phyloP scores from a whole-genome alignment of 2,113 vertebrate species.

The Dasyprocta punctata region DNA sequence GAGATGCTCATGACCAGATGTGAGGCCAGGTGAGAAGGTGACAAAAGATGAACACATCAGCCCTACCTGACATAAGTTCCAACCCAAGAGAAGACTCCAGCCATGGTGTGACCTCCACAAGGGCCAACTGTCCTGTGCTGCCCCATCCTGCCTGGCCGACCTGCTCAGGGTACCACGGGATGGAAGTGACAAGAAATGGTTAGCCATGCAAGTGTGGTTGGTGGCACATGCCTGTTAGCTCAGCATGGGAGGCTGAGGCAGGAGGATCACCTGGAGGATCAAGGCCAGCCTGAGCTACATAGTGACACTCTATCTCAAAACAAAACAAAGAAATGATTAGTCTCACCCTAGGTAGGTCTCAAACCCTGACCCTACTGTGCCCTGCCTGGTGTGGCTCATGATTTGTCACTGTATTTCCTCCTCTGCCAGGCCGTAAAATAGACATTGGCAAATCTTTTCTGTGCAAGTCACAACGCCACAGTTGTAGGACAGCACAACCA shows the following conservation, averaged over 20 bases:
- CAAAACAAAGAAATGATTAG: neutral
- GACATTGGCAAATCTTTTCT: neutral
- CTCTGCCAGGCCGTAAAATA: neutral
- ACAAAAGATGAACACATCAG: rapidly evolving
- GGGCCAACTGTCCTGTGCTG: rapidly evolving
- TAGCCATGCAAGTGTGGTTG: neutral
- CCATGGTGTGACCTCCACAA: neutral
- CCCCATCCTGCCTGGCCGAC: neutral
- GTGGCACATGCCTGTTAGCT: neutral
- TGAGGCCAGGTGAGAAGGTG: neutral
- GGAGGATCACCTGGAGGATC: neutral
- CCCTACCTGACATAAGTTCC: neutral
- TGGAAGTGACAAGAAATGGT: neutral
- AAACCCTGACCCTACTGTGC: rapidly evolving
- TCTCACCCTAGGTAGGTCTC: neutral
- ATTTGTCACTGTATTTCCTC: neutral
- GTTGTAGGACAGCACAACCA: neutral
- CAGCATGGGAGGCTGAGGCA: neutral
- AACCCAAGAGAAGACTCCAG: neutral
- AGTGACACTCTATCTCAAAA: neutral
- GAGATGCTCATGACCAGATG: rapidly evolving
- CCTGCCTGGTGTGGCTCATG: neutral
- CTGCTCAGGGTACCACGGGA: no score
- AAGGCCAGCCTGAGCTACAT: neutral
- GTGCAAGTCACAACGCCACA: neutral